A percentile compares a stretch with the other conserved stretches of the same genome.
Evolutionary conservation across 1,140 invertebrate genomes (phyloP).

Genomic region (Aphaenogaster floridana): DNA sequence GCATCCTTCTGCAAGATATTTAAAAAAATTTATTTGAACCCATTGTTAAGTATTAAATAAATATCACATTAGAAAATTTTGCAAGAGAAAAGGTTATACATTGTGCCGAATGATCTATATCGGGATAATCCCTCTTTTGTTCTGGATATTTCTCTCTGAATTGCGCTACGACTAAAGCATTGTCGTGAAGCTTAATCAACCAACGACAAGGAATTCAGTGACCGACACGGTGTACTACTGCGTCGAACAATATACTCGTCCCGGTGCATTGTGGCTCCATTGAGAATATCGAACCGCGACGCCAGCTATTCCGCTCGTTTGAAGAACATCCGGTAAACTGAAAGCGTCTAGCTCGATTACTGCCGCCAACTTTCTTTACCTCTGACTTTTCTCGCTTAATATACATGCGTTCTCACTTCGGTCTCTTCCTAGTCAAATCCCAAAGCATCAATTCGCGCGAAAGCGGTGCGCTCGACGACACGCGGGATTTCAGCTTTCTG

Average conservation of each 20-base stretch:
- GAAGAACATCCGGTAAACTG: conserved; percentile 32
- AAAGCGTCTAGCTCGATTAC: conserved; percentile 17
- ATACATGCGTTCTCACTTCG: not conserved
- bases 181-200: conserved; percentile 27
- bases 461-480: conserved; percentile 2
- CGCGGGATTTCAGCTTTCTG: conserved; percentile 47
- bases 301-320: conserved; percentile 67
- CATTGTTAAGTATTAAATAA: not conserved
- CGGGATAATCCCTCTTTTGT: not conserved
- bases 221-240: not conserved
- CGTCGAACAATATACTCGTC: conserved; percentile 66
- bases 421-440: not conserved
- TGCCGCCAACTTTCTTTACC: not conserved
- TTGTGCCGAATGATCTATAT: not conserved
- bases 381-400: conserved; percentile 13
- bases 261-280: conserved; percentile 63
- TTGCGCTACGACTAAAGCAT: not conserved
- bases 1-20: conserved; percentile 75
- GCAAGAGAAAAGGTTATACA: not conserved
- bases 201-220: conserved; percentile 25
- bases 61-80: not conserved
- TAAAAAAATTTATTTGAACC: not conserved
- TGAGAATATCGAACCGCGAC: conserved; percentile 73
- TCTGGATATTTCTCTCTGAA: not conserved
- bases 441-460: not conserved